Base-by-base conservation (phyloP, 2,113 vertebrate species). In the Collichthys lucidus region DNA sequence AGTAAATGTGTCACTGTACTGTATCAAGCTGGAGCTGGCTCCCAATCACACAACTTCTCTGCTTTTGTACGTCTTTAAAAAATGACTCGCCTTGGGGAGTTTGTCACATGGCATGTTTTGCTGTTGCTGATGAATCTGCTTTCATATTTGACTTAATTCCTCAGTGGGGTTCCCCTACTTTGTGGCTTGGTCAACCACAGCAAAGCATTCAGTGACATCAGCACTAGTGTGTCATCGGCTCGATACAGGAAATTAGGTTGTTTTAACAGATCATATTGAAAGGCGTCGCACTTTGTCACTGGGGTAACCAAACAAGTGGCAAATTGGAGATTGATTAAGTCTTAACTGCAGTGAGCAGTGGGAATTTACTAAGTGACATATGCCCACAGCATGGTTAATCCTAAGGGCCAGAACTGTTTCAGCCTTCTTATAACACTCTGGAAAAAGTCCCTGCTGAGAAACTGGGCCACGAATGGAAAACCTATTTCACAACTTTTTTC, bases 401-500 rank as follows among this genome's bases (percentile, higher is more conserved):
- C 20, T 44, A 7, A 44, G 61, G 40, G 26, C 67, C 73, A 59
- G 67, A 61, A 64, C 61, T 19, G 67, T 76, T 80, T 83, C 85
- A 78, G 59, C 56, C 82, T 35, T n/a, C 68, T 84, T 65, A 69
- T 47, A 59, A 79, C 69, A 47, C 80, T 77, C 40, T 89, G 85
- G 79, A 86, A 90, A 89, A 90, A 84, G 80, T 85, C 81, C 73
- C 80, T 14, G 14, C 67, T 77, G 74, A 83, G 80, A 89, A 93
- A 84, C 65, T 85, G 74, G 83, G 85, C 83, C 80, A 74, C n/a
- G 64, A 69, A 89, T 90, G 92, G 89, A 92, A 92, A 94, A 92
- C 76, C 88, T 80, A 88, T 92, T 92, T 84, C 83, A 72, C 76
- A 78, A 59, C 60, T 71, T 84, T 74, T 76, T 77, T 17, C 83